A percentile compares a stretch with the other conserved stretches of the same genome.
phyloP scores from a whole-genome alignment of 1,140 invertebrate species.

The Sycophila sp. region DNA sequence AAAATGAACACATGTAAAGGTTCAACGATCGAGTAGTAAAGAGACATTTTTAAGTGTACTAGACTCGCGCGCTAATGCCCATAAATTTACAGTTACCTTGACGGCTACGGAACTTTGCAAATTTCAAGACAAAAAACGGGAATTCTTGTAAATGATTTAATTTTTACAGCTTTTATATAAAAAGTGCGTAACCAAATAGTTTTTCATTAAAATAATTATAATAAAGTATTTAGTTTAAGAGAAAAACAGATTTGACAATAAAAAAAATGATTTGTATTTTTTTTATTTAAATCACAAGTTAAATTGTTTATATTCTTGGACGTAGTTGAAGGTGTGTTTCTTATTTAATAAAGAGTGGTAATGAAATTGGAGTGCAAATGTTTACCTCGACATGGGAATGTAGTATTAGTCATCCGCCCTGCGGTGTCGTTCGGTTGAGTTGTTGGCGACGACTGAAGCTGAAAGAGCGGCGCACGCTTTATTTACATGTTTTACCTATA shows the following conservation, averaged over 20 bases:
- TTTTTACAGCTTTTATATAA: no score
- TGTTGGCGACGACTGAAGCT: constrained; percentile 27
- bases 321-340: neutral
- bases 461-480: constrained; percentile 13
- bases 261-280: neutral
- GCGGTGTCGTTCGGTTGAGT: constrained; percentile 11
- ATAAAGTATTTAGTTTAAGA: neutral
- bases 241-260: neutral
- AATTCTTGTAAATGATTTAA: no score
- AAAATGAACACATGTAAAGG: no score
- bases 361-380: neutral
- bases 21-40: no score
- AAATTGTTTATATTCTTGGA: neutral
- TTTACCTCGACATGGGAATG: constrained; percentile 33
- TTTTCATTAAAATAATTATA: neutral
- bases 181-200: no score
- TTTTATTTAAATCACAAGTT: neutral
- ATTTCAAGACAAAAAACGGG: no score
- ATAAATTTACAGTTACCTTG: no score
- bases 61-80: no score
- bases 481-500: constrained; percentile 27
- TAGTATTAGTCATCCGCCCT: constrained; percentile 17
- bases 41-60: no score
- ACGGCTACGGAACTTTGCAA: constrained; percentile 7
- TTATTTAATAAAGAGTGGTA: neutral